phyloP scores from a whole-genome alignment of 2,113 vertebrate genomes.

The Oreochromis niloticus region DNA sequence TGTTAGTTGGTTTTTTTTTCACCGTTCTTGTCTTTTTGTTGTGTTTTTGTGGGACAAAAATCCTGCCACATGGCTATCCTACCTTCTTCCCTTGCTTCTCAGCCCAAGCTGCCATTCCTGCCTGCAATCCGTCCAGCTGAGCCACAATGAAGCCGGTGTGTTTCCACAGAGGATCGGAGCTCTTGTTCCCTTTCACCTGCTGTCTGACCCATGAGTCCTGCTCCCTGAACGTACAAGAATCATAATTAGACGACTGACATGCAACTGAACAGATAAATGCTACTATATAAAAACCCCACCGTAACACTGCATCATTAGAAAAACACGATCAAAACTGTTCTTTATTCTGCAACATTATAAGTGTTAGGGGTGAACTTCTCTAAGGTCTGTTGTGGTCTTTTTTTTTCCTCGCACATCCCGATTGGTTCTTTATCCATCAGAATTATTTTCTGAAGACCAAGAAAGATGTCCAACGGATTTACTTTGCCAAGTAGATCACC shows the following conservation, averaged over 20 bases:
- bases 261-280: not conserved
- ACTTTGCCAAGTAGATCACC: not conserved
- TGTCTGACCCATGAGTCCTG: conserved; percentile 82
- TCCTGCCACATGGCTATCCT: not conserved
- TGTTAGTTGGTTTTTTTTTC: not conserved
- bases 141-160: conserved; percentile 80
- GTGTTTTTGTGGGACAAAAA: not conserved
- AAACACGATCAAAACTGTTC: accelerated
- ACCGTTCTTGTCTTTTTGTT: not conserved
- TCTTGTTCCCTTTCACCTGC: conserved; percentile 73
- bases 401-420: accelerated
- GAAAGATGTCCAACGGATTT: not conserved
- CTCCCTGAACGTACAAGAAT: conserved; percentile 56
- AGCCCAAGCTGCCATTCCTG: conserved; percentile 79
- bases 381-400: not conserved
- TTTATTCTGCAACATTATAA: accelerated
- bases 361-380: not conserved
- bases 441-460: not conserved
- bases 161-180: conserved; percentile 80
- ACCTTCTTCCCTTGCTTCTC: conserved; percentile 72
- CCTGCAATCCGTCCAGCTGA: conserved; percentile 84
- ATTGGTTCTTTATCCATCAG: accelerated
- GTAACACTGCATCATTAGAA: not conserved
- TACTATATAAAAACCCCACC: accelerated
- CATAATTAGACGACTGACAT: not conserved